Evolutionary conservation across 1,140 invertebrate genomes (phyloP).

Genomic region (Achroia grisella): DNA sequence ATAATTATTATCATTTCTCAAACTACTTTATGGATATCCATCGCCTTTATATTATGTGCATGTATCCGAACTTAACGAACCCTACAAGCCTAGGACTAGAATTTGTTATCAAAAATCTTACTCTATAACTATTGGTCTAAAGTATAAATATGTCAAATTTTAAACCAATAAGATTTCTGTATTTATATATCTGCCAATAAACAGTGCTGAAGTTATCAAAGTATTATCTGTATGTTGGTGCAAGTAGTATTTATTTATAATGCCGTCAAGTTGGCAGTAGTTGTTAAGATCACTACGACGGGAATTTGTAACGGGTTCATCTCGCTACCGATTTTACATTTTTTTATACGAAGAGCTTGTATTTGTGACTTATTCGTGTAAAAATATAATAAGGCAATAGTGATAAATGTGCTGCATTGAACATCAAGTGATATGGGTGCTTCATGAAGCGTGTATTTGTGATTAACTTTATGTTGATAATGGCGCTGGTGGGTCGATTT

Average conservation of each 20-base stretch:
- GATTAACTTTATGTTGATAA: constrained; percentile 36
- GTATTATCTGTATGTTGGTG: constrained; percentile 20
- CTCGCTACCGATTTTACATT: constrained; percentile 36
- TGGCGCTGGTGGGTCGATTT: constrained; percentile 36
- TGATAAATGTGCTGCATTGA: constrained; percentile 19
- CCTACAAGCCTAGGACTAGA: too few relatives aligned
- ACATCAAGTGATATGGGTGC: not conserved
- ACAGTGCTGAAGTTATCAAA: not conserved
- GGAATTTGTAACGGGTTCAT: constrained; percentile 42
- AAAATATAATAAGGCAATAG: constrained; percentile 19
- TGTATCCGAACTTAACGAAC: too few relatives aligned
- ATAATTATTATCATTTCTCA: too few relatives aligned
- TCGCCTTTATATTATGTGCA: too few relatives aligned
- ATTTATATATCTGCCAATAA: not conserved
- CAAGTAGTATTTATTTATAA: constrained; percentile 50
- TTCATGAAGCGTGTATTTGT: constrained; percentile 25
- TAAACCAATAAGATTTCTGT: not conserved
- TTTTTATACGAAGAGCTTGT: constrained; percentile 36
- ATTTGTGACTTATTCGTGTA: constrained; percentile 44
- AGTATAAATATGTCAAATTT: not conserved
- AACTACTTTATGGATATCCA: too few relatives aligned
- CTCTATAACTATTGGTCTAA: not conserved
- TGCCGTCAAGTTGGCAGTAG: constrained; percentile 41
- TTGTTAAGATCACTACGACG: constrained; percentile 39
- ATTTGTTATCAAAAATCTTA: too few relatives aligned